Conservation (phyloP, 2,113 vertebrate genomes). For the Arizona elegans region DNA sequence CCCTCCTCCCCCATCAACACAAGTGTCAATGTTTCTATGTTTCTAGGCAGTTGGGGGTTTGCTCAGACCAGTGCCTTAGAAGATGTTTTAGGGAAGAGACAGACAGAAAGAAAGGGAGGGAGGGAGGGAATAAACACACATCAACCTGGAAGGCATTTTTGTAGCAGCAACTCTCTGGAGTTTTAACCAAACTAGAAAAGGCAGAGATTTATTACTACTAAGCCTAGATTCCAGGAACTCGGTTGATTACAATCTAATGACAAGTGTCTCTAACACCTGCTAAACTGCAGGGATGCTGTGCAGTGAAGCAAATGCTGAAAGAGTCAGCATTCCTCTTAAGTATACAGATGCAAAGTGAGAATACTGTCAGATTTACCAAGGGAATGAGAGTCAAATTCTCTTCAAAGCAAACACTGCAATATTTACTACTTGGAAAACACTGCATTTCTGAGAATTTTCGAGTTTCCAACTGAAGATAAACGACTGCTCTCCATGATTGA, state of each 20-base stretch:
- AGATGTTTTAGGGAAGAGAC: background rate
- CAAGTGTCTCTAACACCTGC: background rate
- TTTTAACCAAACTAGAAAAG: background rate
- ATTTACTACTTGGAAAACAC: constrained; percentile 29
- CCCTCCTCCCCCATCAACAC: background rate
- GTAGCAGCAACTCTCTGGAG: background rate
- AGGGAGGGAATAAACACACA: background rate
- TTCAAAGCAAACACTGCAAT: constrained; percentile 1
- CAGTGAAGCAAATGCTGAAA: constrained; percentile 26
- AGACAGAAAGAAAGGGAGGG: fast-evolving
- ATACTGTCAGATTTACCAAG: background rate
- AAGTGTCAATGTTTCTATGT: background rate
- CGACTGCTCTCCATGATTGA: background rate
- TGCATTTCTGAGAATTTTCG: constrained; percentile 16
- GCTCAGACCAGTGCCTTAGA: constrained; percentile 10
- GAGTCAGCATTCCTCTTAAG: constrained; percentile 17
- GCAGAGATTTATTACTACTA: constrained; percentile 2
- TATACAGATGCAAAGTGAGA: background rate
- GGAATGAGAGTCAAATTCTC: constrained; percentile 1
- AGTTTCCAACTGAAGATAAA: background rate
- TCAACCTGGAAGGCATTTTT: background rate
- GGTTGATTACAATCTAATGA: constrained; percentile 3
- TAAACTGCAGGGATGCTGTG: background rate
- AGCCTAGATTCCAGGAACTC: constrained; percentile 33
- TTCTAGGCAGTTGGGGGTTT: background rate